phyloP scores from a whole-genome alignment of 2,888 invertebrate species.

The Cantharis flavilabris region DNA sequence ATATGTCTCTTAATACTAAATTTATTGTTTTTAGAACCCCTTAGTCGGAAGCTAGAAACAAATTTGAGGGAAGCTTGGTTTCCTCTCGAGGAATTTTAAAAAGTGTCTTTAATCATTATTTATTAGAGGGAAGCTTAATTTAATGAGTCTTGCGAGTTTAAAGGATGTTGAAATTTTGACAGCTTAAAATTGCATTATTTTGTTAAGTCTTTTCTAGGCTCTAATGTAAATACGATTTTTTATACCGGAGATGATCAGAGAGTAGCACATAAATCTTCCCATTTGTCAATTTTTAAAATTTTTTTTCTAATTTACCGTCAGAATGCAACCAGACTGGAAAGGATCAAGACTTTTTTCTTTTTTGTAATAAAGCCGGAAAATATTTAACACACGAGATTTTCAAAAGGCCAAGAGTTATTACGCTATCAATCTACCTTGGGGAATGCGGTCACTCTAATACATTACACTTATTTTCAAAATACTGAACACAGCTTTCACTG shows the following conservation, averaged over 20 bases:
- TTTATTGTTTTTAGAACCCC: slow-evolving; percentile 2
- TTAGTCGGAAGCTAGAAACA: background rate
- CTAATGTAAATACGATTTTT: background rate
- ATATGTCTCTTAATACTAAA: background rate
- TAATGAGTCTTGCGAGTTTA: background rate
- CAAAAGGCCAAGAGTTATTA: background rate
- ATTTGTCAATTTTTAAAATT: background rate
- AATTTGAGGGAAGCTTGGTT: background rate
- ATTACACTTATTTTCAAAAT: background rate
- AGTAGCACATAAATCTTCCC: background rate
- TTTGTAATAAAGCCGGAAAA: background rate
- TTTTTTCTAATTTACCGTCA: background rate
- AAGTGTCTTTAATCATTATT: background rate
- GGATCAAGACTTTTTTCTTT: background rate
- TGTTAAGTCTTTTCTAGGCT: background rate
- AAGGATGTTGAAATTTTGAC: background rate
- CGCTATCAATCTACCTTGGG: background rate
- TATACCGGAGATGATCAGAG: background rate
- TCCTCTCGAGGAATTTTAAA: background rate
- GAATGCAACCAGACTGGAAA: background rate
- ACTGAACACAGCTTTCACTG: background rate
- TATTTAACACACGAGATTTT: background rate
- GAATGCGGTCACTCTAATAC: background rate
- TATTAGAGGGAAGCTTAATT: background rate
- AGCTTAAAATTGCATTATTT: background rate